Evolutionary conservation across 1,140 invertebrate genomes (phyloP).

Genomic region (Spodoptera litura): DNA sequence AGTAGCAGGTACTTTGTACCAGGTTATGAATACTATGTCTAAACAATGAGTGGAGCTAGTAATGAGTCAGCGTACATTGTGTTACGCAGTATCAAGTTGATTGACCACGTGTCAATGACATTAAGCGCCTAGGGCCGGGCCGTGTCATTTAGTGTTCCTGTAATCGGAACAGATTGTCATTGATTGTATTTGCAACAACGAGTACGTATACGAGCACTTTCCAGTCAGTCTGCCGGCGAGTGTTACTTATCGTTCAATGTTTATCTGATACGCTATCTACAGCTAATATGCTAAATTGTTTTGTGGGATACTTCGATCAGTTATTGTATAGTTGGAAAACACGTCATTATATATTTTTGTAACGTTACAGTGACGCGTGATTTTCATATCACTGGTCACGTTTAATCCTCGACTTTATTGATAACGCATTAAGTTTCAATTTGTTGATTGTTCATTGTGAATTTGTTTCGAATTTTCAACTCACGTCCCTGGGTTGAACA

Average conservation of each 20-base stretch:
- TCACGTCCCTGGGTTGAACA: neutral
- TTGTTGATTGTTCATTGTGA: too few relatives aligned
- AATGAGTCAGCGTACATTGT: slow-evolving; percentile 33
- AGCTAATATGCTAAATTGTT: slow-evolving; percentile 33
- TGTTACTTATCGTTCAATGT: slow-evolving; percentile 19
- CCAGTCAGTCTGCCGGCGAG: neutral
- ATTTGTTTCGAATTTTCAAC: too few relatives aligned
- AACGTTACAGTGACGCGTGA: too few relatives aligned
- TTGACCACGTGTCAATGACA: slow-evolving; percentile 47
- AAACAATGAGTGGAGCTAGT: slow-evolving; percentile 12
- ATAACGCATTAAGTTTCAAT: too few relatives aligned
- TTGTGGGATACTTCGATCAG: neutral
- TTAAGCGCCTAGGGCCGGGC: slow-evolving; percentile 23
- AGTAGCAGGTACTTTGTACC: slow-evolving; percentile 21
- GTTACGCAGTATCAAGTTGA: slow-evolving; percentile 46
- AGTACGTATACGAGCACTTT: neutral
- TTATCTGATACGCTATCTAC: slow-evolving; percentile 35
- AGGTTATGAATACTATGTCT: slow-evolving; percentile 25
- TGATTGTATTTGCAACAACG: slow-evolving; percentile 12
- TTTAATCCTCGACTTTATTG: too few relatives aligned
- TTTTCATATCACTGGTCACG: too few relatives aligned
- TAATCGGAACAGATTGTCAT: neutral
- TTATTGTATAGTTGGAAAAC: neutral
- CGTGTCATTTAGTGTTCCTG: slow-evolving; percentile 19
- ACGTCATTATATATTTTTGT: neutral